A percentile compares a stretch with the other conserved stretches of the same genome.
Conservation (phyloP, 2,113 vertebrate genomes). For the Pygoscelis adeliae region DNA sequence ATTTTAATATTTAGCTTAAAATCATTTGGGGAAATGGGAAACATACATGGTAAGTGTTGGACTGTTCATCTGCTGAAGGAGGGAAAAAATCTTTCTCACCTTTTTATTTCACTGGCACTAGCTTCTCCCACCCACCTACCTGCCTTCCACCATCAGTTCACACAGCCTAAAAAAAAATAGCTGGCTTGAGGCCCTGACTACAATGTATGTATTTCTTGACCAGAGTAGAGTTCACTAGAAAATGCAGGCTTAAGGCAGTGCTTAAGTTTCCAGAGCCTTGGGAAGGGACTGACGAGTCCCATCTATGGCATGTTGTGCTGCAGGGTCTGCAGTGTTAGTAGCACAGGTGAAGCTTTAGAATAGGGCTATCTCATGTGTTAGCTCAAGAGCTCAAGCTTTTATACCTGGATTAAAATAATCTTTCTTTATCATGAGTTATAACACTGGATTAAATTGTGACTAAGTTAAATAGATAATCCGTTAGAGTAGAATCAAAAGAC, state of each 20-base stretch:
- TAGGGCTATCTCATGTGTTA: neutral
- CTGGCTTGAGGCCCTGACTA: neutral
- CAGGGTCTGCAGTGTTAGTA: neutral
- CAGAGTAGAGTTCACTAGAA: neutral
- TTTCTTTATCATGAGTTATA: neutral
- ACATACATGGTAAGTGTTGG: neutral
- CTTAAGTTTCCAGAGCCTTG: neutral
- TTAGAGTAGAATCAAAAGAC: neutral
- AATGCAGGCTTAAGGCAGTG: neutral
- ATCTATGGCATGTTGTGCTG: neutral
- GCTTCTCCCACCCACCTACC: neutral
- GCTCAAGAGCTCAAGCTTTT: neutral
- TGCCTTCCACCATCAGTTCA: neutral
- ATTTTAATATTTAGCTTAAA: neutral
- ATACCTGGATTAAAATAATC: constrained; percentile 9
- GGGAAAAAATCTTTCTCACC: neutral
- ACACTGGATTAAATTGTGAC: neutral
- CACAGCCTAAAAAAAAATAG: neutral
- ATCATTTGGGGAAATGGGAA: neutral
- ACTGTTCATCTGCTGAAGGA: neutral
- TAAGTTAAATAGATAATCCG: neutral
- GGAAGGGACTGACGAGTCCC: neutral
- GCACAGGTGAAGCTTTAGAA: neutral
- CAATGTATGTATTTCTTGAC: neutral
- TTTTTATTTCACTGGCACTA: neutral